Evolutionary conservation across 1,140 invertebrate genomes (phyloP).

Genomic region (Lethrus apterus): DNA sequence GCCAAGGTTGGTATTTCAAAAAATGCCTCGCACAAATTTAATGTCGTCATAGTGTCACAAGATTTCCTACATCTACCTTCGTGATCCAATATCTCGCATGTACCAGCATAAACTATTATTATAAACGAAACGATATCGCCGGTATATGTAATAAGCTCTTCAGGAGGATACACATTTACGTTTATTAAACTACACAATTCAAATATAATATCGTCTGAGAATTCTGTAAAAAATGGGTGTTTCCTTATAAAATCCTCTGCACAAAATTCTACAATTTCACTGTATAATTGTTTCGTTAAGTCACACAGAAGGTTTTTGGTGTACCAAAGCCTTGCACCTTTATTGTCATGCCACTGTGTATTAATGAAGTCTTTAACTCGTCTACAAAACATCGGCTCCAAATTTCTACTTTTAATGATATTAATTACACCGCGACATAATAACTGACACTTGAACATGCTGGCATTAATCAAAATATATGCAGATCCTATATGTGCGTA

Average conservation of each 20-base stretch:
- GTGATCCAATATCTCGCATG: conserved; percentile 6
- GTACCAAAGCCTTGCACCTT: background rate
- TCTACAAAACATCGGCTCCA: background rate
- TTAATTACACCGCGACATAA: too few species aligned
- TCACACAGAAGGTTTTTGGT: background rate
- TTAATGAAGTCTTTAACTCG: background rate
- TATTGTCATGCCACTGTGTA: conserved; percentile 4
- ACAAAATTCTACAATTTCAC: background rate
- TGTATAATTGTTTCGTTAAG: background rate
- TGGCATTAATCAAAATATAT: background rate
- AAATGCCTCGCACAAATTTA: conserved; percentile 2
- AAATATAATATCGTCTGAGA: background rate
- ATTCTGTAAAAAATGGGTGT: background rate
- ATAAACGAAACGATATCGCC: conserved; percentile 6
- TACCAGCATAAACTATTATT: background rate
- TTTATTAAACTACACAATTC: conserved; percentile 2
- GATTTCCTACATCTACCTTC: background rate
- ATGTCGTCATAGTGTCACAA: background rate
- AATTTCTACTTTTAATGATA: background rate
- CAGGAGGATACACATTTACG: background rate
- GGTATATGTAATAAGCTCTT: background rate
- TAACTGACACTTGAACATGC: too few species aligned
- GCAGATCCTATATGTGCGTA: conserved; percentile 5
- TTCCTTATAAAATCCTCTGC: background rate
- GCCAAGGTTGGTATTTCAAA: background rate